Evolutionary conservation across 2,888 invertebrate genomes (phyloP), one percentile per base, ranked within the genome.

Genomic region (Torymus tubicola): DNA sequence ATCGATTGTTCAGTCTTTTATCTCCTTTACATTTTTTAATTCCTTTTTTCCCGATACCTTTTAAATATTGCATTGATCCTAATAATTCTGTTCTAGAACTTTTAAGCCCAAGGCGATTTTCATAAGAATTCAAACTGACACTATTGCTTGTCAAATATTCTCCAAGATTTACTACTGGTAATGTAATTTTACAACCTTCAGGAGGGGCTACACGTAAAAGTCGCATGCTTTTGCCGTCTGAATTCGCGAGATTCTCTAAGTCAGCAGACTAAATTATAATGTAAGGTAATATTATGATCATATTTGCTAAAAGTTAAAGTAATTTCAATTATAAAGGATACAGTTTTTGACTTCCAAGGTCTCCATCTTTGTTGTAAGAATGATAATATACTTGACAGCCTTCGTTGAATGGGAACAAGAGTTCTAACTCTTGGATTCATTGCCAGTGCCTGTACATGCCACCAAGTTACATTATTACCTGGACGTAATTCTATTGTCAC

Each of bases 401-500:
- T 93, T 83, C 96, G 94, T 86, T 96, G 96, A 75, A 96, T 92
- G 24, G 96, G 94, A 73, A 96, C 92, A 68, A 94, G 93, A 58
- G 95, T 93, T 80, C 94, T 93, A 5, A 96, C 93, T 85, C 97
- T 94, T 50, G 98, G 98, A 93, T 98, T 98, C 93, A 98, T 97
- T 2, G 98, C 95, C 75, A 96, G 92, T 10, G 93, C 93, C 90
- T 98, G 98, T 52, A 98, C 97, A 86, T 94, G 94, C 86, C 95
- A 93, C 95, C 97, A 98, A 42, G 97, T 94, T 83, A 92, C 92
- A 91, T 95, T 95, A 86, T 94, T 94, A 80, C 95, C 94, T 31
- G 98, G 98, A 81, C 93, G 93, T 83, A 97, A 92, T 88, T 94
- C 93, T 70, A 98, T 93, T 71, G 93, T 92, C 52, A 97, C 94